Evolutionary conservation across 2,888 invertebrate genomes (phyloP).

Genomic region (Pseudeuparius sepicola): DNA sequence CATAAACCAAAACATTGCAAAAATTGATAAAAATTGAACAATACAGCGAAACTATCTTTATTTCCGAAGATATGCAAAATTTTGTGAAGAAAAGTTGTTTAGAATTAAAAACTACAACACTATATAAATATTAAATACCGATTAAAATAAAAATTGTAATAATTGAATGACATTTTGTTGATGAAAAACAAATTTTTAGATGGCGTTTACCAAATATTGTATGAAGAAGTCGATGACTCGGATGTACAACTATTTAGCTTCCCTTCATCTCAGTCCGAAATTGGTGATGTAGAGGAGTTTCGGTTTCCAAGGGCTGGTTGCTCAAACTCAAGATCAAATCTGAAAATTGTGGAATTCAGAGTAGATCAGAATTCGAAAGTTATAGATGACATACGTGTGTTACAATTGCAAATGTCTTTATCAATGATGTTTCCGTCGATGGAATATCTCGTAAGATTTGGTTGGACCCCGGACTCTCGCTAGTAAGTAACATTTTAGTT

Average conservation of each 20-base stretch:
- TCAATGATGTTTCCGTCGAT: slow-evolving; percentile 80
- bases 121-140: no score
- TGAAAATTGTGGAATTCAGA: slow-evolving; percentile 77
- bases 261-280: slow-evolving; percentile 69
- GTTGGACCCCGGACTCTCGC: slow-evolving; percentile 88
- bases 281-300: slow-evolving; percentile 75
- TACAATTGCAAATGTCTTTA: slow-evolving; percentile 67
- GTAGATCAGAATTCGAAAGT: slow-evolving; percentile 53
- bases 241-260: slow-evolving; percentile 87
- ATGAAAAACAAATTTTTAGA: no score
- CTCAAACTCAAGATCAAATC: slow-evolving; percentile 78
- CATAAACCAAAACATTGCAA: no score
- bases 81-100: no score
- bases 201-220: slow-evolving; percentile 69
- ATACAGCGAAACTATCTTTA: no score
- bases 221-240: slow-evolving; percentile 80
- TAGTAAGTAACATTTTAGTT: no score
- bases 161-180: no score
- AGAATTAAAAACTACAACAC: no score
- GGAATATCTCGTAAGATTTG: slow-evolving; percentile 90
- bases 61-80: no score
- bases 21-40: no score
- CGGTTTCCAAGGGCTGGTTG: slow-evolving; percentile 84
- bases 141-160: no score
- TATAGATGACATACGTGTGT: slow-evolving; percentile 65